Evolutionary conservation across 2,888 invertebrate genomes (phyloP).

Genomic region (Nemurella pictetii): DNA sequence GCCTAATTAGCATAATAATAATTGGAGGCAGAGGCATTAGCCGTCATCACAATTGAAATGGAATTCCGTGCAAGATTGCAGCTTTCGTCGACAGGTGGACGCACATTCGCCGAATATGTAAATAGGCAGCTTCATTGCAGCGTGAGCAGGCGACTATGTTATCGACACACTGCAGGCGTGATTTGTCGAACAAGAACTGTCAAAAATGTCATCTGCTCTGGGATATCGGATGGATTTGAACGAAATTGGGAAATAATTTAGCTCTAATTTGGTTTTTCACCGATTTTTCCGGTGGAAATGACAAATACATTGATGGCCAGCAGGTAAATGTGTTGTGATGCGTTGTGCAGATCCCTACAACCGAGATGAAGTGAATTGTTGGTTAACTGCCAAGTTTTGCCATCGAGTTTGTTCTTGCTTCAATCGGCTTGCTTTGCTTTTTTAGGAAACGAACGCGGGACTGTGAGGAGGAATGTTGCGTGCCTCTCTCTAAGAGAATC

Average conservation of each 20-base stretch:
- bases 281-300: not conserved
- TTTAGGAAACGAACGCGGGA: constrained; percentile 75
- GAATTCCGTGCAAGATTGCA: not conserved
- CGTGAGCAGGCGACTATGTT: not conserved
- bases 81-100: not conserved
- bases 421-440: too few species aligned
- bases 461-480: constrained; percentile 69
- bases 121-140: not conserved
- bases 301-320: not conserved
- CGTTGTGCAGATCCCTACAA: too few species aligned
- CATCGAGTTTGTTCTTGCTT: too few species aligned
- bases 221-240: not conserved
- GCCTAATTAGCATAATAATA: not conserved
- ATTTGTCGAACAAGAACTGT: not conserved
- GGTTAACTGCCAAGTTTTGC: too few species aligned
- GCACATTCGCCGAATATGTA: not conserved
- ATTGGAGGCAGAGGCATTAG: not conserved
- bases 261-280: not conserved
- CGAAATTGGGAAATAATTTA: not conserved
- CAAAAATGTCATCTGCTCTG: not conserved
- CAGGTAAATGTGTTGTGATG: not conserved
- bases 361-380: too few species aligned
- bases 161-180: not conserved
- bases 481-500: constrained; percentile 85
- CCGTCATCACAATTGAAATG: not conserved